Conservation (phyloP, 2,113 vertebrate genomes). For the Naja naja region DNA sequence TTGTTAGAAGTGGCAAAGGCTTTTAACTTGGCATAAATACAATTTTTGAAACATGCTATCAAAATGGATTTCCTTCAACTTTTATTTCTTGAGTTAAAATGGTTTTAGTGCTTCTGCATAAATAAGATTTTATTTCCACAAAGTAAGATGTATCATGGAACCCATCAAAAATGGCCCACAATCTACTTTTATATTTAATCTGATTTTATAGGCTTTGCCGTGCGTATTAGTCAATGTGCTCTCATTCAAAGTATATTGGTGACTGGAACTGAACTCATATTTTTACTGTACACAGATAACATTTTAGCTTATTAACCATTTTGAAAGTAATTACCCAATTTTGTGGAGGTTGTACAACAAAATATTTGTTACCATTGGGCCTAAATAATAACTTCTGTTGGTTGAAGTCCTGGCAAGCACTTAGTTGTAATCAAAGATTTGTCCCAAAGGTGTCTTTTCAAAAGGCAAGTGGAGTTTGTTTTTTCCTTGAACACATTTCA, state of each 20-base stretch:
- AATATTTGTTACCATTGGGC: background rate
- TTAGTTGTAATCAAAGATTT: background rate
- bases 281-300: background rate
- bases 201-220: background rate
- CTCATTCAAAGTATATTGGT: background rate
- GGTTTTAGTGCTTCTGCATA: background rate
- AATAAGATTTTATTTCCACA: background rate
- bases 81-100: background rate
- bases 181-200: background rate
- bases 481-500: too few relatives aligned
- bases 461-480: too few relatives aligned
- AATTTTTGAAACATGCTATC: background rate
- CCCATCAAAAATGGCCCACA: background rate
- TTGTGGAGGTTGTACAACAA: background rate
- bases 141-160: background rate
- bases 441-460: too few relatives aligned
- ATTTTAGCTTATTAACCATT: background rate
- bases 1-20: background rate
- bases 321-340: background rate
- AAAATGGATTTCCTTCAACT: background rate
- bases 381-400: background rate
- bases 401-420: background rate
- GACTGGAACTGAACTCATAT: background rate
- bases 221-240: background rate
- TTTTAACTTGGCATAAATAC: background rate